These are phyloP conservation scores for Gobius niger DNA, from an alignment of 2,113 vertebrate genomes.

Conservation along the genomic window DNA sequence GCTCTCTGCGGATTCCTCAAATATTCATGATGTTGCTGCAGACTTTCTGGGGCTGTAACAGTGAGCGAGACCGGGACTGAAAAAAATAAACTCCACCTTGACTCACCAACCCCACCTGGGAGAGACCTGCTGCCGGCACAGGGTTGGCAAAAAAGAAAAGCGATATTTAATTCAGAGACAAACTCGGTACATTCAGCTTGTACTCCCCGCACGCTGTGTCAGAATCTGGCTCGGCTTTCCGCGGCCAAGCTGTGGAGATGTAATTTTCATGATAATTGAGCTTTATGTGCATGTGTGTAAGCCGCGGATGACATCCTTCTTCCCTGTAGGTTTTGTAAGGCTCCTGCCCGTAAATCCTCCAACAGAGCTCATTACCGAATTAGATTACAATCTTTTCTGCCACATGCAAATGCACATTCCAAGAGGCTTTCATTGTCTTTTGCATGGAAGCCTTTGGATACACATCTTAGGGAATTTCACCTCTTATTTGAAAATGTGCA, in stretches of 20 bases:
- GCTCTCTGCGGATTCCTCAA: constrained; percentile 28
- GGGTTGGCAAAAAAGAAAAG: constrained; percentile 3
- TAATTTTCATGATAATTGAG: constrained; percentile 31
- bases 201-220: not conserved
- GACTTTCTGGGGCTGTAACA: constrained; percentile 26
- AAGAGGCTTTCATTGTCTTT: constrained; percentile 29
- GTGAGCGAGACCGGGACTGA: constrained; percentile 8
- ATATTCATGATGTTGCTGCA: constrained; percentile 40
- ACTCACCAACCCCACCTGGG: constrained; percentile 23
- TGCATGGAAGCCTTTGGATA: constrained; percentile 4
- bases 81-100: constrained; percentile 12
- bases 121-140: constrained; percentile 19
- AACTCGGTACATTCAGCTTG: constrained; percentile 7
- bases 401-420: constrained; percentile 48
- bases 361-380: constrained; percentile 47
- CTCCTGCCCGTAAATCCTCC: constrained; percentile 33
- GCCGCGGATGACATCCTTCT: constrained; percentile 34
- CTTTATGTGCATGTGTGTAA: constrained; percentile 15
- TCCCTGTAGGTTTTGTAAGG: constrained; percentile 42
- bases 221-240: not conserved
- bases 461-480: not conserved
- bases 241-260: constrained; percentile 31
- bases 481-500: constrained; percentile 13
- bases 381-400: constrained; percentile 53
- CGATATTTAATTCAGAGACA: constrained; percentile 32